Evolutionary conservation across 1,140 invertebrate species (phyloP).

Genomic region (Cherax quadricarinatus): DNA sequence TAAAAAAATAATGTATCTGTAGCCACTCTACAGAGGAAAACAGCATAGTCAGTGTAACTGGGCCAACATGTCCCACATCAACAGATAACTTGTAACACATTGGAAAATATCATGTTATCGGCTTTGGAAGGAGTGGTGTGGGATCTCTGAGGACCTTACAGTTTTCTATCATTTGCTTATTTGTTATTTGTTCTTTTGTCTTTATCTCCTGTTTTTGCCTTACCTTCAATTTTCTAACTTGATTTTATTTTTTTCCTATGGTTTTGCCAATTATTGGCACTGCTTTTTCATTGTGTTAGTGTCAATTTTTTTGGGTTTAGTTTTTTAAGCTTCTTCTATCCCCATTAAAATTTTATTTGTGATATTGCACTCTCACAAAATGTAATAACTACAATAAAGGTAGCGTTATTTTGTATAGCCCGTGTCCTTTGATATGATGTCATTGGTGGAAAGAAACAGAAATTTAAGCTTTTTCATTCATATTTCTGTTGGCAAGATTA

Average conservation of each 20-base stretch:
- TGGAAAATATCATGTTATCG: conserved; percentile 22
- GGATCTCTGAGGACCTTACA: conserved; percentile 49
- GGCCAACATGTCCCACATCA: neutral
- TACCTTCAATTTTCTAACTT: neutral
- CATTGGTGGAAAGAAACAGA: conserved; percentile 1
- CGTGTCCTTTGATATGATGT: conserved; percentile 61
- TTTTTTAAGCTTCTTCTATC: neutral
- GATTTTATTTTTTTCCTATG: neutral
- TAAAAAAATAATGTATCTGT: neutral
- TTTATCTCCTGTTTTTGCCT: conserved; percentile 10
- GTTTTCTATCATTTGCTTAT: conserved; percentile 2
- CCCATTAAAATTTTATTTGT: conserved; percentile 30
- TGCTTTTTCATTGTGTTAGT: conserved; percentile 8
- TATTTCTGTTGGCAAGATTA: neutral
- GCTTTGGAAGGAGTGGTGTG: conserved; percentile 62
- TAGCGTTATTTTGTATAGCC: conserved; percentile 55
- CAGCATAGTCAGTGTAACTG: neutral
- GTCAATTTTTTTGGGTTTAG: neutral
- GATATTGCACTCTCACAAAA: conserved; percentile 36
- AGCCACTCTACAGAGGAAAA: neutral
- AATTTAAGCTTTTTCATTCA: neutral
- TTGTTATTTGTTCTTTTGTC: neutral
- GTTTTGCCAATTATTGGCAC: neutral
- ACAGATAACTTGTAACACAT: neutral
- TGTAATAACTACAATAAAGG: conserved; percentile 33